These are phyloP conservation scores for Drosophila auraria DNA, from an alignment of 1,140 invertebrate genomes.

Conservation along the genomic window DNA sequence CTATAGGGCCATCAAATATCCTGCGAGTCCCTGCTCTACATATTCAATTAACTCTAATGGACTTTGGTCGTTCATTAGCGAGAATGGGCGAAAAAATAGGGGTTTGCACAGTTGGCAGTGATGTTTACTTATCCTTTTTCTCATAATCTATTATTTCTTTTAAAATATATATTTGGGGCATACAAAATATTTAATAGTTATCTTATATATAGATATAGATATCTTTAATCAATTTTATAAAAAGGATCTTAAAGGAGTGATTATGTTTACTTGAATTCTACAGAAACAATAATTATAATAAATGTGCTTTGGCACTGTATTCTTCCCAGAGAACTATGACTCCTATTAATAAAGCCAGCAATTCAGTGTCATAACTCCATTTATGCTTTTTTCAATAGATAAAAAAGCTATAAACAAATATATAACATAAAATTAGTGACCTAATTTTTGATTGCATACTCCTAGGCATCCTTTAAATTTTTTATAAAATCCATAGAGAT, in stretches of 20 bases:
- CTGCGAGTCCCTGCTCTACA: conserved; percentile 47
- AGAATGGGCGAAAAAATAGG: conserved; percentile 8
- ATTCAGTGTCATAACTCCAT: too few relatives aligned
- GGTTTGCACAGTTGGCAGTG: background rate
- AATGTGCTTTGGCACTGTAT: too few relatives aligned
- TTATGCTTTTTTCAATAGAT: background rate
- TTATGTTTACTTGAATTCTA: too few relatives aligned
- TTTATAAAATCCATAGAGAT: background rate
- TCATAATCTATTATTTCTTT: too few relatives aligned
- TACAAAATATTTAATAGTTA: too few relatives aligned
- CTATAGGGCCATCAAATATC: conserved; percentile 25
- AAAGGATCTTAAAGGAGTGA: too few relatives aligned
- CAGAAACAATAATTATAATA: background rate
- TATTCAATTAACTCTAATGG: conserved; percentile 82
- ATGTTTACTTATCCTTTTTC: background rate
- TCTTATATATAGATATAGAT: too few relatives aligned
- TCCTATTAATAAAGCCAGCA: too few relatives aligned
- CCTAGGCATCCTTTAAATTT: background rate
- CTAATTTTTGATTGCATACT: background rate
- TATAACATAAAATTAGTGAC: background rate
- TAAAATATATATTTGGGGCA: too few relatives aligned
- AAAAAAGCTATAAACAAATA: background rate
- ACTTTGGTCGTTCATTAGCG: conserved; percentile 66
- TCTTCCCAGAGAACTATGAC: too few relatives aligned
- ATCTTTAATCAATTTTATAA: too few relatives aligned